Evolutionary conservation across 2,113 vertebrate genomes (phyloP), one percentile per base, ranked within the genome.

Genomic region (Nannospalax galili): DNA sequence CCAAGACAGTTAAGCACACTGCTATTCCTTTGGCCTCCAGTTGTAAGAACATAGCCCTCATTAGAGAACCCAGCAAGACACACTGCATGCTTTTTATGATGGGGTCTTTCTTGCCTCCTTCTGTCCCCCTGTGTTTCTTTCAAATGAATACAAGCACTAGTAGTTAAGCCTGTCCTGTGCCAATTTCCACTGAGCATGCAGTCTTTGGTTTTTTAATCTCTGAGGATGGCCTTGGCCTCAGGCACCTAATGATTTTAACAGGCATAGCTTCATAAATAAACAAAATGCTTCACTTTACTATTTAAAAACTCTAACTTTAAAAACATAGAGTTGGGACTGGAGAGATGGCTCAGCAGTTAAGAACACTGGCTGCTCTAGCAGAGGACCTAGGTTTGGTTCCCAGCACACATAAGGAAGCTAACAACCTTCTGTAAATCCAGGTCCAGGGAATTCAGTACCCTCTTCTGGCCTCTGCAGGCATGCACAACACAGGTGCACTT

Each of bases 151-250:
- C 56, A 69, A 72, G n/a, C 19, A 58, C 32, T 2, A 19, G 14
- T 7, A 17, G 7, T 0, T 0, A 11, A 4, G 16, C 7, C 37
- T 84, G 9, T 40, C 22, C 0, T 4, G 14, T 24, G 16, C 32
- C 8, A 15, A 72, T 32, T 15, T 64, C n/a, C 75, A 58, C 26
- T 42, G 15, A 73, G 62, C 16, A 42, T 3, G 1, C 3, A 14
- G 22, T 16, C 17, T 0, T 5, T 52, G 16, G 24, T 77, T 32
- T 88, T 77, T 60, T 11, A 7, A 30, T 78, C 35, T 8, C 0
- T 4, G 48, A 82, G 15, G 26, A 67, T 40, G 48, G 28, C 30
- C 24, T 79, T 12, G 72, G 22, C 1, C 24, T 85, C 22, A 5
- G 20, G 20, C 30, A 65, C 22, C 37, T 84, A 30, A 40, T 14